phyloP scores from a whole-genome alignment of 1,140 invertebrate species.

The Drosophila sproati region DNA sequence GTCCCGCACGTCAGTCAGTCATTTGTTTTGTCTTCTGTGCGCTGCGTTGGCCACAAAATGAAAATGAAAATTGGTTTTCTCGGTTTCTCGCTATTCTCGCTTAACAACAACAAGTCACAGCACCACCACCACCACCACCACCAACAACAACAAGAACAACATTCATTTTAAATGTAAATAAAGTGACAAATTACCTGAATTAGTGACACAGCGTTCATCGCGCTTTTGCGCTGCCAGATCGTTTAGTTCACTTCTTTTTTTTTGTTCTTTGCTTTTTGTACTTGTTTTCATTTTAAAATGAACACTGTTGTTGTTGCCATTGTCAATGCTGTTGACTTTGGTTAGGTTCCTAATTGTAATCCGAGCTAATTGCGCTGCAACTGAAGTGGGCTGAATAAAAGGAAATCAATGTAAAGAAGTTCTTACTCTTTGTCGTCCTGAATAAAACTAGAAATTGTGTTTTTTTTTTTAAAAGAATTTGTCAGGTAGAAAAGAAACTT shows the following conservation, averaged over 20 bases:
- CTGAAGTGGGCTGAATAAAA: background rate
- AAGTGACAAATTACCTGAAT: slow-evolving; percentile 82
- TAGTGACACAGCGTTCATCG: slow-evolving; percentile 74
- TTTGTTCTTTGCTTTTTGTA: slow-evolving; percentile 32
- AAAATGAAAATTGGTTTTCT: slow-evolving; percentile 82
- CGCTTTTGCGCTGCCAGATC: slow-evolving; percentile 46
- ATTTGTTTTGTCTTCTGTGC: slow-evolving; percentile 73
- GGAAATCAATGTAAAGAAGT: too few species aligned
- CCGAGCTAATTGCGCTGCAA: slow-evolving; percentile 20
- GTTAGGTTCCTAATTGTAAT: slow-evolving; percentile 42
- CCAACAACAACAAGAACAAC: slow-evolving; percentile 29
- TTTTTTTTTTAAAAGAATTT: too few species aligned
- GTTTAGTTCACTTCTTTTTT: slow-evolving; percentile 21
- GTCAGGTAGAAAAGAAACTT: too few species aligned
- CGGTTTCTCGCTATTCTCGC: slow-evolving; percentile 62
- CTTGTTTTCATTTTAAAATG: slow-evolving; percentile 52
- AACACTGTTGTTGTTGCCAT: slow-evolving; percentile 17
- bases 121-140: slow-evolving; percentile 22
- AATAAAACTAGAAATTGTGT: too few species aligned
- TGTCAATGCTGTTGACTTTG: slow-evolving; percentile 51
- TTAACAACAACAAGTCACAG: slow-evolving; percentile 18
- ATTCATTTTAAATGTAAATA: slow-evolving; percentile 82
- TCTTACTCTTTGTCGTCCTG: too few species aligned
- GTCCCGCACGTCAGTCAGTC: slow-evolving; percentile 68
- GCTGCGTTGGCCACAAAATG: slow-evolving; percentile 72